These are phyloP conservation scores for Stomatorhinus ivindoensis DNA, from an alignment of 2,113 vertebrate genomes.

Conservation along the genomic window DNA sequence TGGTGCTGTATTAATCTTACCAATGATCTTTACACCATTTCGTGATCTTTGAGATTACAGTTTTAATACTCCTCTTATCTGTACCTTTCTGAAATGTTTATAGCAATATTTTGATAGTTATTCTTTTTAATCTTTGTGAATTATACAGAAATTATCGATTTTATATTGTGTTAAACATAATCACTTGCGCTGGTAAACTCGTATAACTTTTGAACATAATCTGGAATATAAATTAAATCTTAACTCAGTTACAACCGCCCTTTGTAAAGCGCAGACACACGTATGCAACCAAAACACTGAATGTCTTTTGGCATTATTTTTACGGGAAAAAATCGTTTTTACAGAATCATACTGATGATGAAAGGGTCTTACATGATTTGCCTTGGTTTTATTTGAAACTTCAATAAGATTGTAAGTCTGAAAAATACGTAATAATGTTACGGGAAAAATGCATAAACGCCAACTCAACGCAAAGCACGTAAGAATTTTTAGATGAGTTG, in stretches of 20 bases:
- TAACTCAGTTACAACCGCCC: no score
- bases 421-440: not conserved
- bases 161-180: not conserved
- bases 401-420: not conserved
- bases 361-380: not conserved
- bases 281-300: no score
- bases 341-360: not conserved
- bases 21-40: not conserved
- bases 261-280: no score
- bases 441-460: not conserved
- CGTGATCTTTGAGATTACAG: not conserved
- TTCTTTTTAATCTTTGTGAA: not conserved
- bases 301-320: no score
- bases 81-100: not conserved
- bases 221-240: no score
- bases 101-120: not conserved
- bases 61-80: not conserved
- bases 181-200: no score
- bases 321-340: not conserved
- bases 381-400: not conserved
- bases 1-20: not conserved
- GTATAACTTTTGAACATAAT: no score
- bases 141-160: not conserved
- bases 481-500: not conserved
- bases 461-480: not conserved